Percentiles rank a stretch among this genome's conserved stretches.
Conservation (phyloP, 2,797 vertebrate species). For the Garrulus glandarius region DNA sequence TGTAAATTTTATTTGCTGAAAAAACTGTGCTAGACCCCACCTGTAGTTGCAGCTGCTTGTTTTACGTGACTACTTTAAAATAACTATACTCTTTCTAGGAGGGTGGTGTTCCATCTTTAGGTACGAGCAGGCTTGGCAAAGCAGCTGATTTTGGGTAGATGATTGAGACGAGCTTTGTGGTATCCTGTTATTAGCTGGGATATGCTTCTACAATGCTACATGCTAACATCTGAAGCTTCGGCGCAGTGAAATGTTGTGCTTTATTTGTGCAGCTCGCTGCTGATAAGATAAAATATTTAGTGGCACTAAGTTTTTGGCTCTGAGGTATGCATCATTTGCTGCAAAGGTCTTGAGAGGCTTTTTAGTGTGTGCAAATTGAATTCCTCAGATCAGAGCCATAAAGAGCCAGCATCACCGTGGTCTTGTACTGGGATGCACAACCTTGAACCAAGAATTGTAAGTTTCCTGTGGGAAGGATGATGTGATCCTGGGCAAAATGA, state of each 20-base stretch:
- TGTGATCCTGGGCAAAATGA: background rate
- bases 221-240: background rate
- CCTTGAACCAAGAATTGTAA: background rate
- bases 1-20: background rate
- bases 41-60: background rate
- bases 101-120: background rate
- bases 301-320: background rate
- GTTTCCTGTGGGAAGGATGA: background rate
- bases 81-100: background rate
- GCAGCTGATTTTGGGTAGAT: background rate
- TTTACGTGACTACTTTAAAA: background rate
- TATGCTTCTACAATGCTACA: background rate
- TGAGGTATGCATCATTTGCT: background rate
- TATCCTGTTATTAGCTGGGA: background rate
- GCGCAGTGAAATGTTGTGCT: background rate
- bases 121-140: background rate
- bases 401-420: fast-evolving
- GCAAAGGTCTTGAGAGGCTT: background rate
- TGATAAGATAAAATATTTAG: conserved; percentile 23
- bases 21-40: background rate
- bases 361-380: background rate
- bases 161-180: background rate
- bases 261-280: background rate
- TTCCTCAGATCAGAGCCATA: background rate
- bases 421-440: background rate